phyloP scores from a whole-genome alignment of 2,888 invertebrate species.

The Oligia latruncula region DNA sequence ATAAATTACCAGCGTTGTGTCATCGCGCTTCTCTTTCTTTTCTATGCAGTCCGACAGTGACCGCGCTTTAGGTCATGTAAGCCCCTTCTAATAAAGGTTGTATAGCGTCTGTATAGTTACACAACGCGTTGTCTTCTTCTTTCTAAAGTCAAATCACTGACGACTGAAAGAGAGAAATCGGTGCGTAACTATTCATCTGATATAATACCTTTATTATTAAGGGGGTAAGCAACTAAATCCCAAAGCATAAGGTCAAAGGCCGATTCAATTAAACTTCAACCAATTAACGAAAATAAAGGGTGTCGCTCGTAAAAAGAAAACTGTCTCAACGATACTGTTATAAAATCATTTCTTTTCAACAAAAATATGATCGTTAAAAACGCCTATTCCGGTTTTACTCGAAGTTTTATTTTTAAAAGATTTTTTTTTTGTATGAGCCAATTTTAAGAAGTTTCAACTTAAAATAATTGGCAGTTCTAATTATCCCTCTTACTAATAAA shows the following conservation, averaged over 20 bases:
- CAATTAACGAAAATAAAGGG: conserved; percentile 29
- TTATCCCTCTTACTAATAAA: background rate
- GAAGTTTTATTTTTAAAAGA: background rate
- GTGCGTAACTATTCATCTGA: too few relatives aligned
- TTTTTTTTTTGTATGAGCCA: background rate
- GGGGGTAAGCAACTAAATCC: background rate
- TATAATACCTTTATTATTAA: too few relatives aligned
- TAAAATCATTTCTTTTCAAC: background rate
- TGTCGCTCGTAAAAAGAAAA: background rate
- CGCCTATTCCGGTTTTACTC: too few relatives aligned
- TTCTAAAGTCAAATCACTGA: too few relatives aligned
- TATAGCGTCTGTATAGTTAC: too few relatives aligned
- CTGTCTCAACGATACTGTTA: conserved; percentile 6
- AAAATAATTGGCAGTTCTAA: background rate
- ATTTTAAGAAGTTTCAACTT: conserved; percentile 7
- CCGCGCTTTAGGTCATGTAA: too few relatives aligned
- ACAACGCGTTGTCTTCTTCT: too few relatives aligned
- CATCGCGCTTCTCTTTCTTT: too few relatives aligned
- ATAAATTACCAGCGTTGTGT: too few relatives aligned
- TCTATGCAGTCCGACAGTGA: too few relatives aligned
- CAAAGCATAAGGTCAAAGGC: conserved; percentile 1
- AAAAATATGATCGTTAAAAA: background rate
- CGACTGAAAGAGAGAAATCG: too few relatives aligned
- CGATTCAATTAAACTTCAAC: conserved; percentile 23
- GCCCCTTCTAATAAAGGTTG: background rate